Base-by-base conservation (phyloP, 2,888 invertebrate genomes). In the Ceratothoa steindachneri region DNA sequence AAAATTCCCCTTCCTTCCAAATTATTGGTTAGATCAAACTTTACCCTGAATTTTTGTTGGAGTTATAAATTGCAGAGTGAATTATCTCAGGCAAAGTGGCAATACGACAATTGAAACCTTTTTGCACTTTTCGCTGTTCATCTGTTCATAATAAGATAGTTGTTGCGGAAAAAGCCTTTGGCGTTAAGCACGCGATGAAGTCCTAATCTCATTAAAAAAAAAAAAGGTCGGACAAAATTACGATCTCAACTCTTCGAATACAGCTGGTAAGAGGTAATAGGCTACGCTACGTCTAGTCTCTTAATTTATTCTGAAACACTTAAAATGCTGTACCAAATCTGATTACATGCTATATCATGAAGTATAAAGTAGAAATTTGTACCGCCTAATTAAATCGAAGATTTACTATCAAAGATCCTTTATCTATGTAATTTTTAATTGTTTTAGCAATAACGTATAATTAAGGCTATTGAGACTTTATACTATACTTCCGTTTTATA, bases 281-380 rank as follows among this genome's bases (percentile, higher is more conserved):
- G 60, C 60, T 60, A 60, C 60, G 60, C 60, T 7, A 60, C 27
- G 60, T 60, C 60, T 60, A 24, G 22, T 24, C 19, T 60, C 22
- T 24, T 60, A 60, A 60, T 60, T 60, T 60, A 60, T 60, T 60
- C 60, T 60, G 60, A 60, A 60, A 60, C 60, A 60, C 60, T 60
- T 60, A 60, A 60, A 60, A 24, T 24, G 27, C 60, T 60, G 60
- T 60, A 60, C 60, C 60, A 60, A 60, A 60, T 60, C 60, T 60
- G 60, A 60, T 60, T 60, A 60, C 60, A 60, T 60, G 60, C 60
- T 60, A 4, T 24, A 60, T 60, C 60, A 60, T 24, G 60, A 60
- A n/a, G 22, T 60, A 60, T 60, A 24, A 60, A 60, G 60, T 60
- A 60, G 22, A 3, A 1, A 60, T 60, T 60, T 24, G 60, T 24